Conservation (phyloP, 1,140 invertebrate genomes). For the Micrasema longulum region DNA sequence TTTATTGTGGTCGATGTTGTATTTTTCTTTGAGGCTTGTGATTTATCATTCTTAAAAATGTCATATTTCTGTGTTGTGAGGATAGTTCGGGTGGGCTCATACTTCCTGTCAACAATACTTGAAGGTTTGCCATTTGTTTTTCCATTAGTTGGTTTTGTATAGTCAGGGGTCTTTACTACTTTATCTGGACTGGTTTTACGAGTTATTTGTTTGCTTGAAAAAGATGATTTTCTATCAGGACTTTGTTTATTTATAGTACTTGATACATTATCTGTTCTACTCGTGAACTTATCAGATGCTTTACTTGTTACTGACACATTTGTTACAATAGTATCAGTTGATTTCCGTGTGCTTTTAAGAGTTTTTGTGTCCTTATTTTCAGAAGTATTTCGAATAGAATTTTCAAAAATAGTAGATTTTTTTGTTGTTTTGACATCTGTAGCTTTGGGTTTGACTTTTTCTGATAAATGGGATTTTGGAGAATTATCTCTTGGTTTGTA, state of each 20-base stretch:
- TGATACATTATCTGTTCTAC: neutral
- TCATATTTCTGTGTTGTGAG: conserved; percentile 51
- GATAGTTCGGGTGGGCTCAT: conserved; percentile 48
- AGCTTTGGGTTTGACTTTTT: conserved; percentile 22
- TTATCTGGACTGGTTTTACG: conserved; percentile 48
- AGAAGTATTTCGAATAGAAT: conserved; percentile 23
- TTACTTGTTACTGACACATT: conserved; percentile 13
- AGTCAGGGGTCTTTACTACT: conserved; percentile 25
- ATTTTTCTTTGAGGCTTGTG: conserved; percentile 31
- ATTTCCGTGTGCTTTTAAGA: neutral
- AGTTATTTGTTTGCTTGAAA: conserved; percentile 1
- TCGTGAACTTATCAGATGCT: conserved; percentile 20
- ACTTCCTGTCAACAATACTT: conserved; percentile 40
- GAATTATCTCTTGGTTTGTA: neutral
- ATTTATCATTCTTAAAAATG: conserved; percentile 53
- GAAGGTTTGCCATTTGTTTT: conserved; percentile 35
- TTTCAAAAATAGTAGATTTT: conserved; percentile 5
- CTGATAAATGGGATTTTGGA: neutral
- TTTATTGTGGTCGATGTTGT: conserved; percentile 28
- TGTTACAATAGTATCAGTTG: neutral
- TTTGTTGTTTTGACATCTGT: neutral
- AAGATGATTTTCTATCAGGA: conserved; percentile 30
- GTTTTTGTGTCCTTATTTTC: conserved; percentile 17
- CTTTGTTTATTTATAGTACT: conserved; percentile 14
- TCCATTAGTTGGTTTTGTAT: conserved; percentile 36